Conservation (phyloP, 1,140 invertebrate species). For the Listronotus oregonensis region DNA sequence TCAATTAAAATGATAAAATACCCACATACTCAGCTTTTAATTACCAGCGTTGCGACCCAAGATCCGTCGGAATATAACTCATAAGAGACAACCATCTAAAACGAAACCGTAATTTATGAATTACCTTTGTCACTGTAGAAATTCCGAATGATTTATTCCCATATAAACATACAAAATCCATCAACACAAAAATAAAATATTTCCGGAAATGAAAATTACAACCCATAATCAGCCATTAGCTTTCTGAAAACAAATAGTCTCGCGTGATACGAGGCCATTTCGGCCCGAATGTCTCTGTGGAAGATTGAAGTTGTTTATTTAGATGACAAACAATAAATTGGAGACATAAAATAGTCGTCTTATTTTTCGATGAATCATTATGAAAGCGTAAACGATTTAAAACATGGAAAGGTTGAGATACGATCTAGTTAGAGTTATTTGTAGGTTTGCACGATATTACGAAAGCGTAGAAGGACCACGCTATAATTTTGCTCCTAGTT, state of each 20-base stretch:
- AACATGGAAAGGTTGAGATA: background rate
- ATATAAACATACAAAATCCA: conserved; percentile 1
- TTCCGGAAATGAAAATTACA: conserved; percentile 22
- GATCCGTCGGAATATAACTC: conserved; percentile 5
- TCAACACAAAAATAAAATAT: conserved; percentile 18
- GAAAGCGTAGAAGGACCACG: too few species aligned
- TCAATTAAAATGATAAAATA: background rate
- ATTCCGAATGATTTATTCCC: conserved; percentile 10
- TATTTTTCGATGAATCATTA: too few species aligned
- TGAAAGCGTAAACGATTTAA: background rate
- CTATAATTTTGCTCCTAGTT: too few species aligned
- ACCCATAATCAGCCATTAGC: conserved; percentile 19
- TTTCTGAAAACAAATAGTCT: too few species aligned
- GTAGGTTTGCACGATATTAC: too few species aligned
- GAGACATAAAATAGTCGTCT: too few species aligned
- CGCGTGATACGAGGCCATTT: too few species aligned
- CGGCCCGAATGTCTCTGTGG: too few species aligned
- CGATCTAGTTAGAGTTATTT: too few species aligned
- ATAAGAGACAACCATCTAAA: conserved; percentile 7
- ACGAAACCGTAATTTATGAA: conserved; percentile 9
- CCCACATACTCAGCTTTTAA: conserved; percentile 12
- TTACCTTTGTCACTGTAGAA: conserved; percentile 16
- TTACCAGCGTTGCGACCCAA: conserved; percentile 6
- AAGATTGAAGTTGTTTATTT: too few species aligned
- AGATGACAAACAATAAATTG: too few species aligned